Conservation (phyloP, 1,140 invertebrate genomes). For the Telenomus remus region DNA sequence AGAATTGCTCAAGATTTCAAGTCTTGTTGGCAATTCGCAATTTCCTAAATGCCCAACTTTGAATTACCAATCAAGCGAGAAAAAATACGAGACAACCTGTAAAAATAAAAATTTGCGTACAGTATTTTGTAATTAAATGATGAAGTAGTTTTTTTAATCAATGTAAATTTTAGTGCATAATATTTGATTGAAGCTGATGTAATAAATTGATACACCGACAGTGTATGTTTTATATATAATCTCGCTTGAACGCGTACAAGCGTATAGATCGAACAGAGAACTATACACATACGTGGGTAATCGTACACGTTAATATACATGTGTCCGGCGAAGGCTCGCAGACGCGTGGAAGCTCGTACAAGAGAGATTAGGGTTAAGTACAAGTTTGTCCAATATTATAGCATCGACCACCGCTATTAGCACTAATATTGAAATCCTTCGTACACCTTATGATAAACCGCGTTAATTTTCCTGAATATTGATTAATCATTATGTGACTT, state of each 20-base stretch:
- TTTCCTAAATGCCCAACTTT: not conserved
- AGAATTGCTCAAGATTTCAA: slow-evolving; percentile 2
- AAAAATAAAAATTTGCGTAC: too few relatives aligned
- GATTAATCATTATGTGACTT: slow-evolving; percentile 38
- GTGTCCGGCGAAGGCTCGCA: slow-evolving; percentile 39
- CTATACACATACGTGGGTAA: slow-evolving; percentile 23
- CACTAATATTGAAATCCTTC: slow-evolving; percentile 54
- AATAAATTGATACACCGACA: slow-evolving; percentile 1
- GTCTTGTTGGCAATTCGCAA: not conserved
- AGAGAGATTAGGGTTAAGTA: slow-evolving; percentile 55
- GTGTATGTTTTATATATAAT: slow-evolving; percentile 17
- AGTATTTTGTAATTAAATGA: too few relatives aligned
- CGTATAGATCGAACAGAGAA: slow-evolving; percentile 14
- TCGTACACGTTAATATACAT: slow-evolving; percentile 44
- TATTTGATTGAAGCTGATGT: too few relatives aligned
- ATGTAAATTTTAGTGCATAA: too few relatives aligned
- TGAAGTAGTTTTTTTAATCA: too few relatives aligned
- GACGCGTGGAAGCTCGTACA: slow-evolving; percentile 50
- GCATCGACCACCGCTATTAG: slow-evolving; percentile 46
- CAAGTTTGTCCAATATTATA: slow-evolving; percentile 52
- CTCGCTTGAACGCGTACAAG: slow-evolving; percentile 28
- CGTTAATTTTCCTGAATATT: slow-evolving; percentile 28
- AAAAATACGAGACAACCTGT: too few relatives aligned
- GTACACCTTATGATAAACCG: slow-evolving; percentile 46
- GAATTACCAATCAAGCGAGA: too few relatives aligned